These are phyloP conservation scores for Orchesella flavescens DNA, from an alignment of 2,888 invertebrate species.

Conservation along the genomic window DNA sequence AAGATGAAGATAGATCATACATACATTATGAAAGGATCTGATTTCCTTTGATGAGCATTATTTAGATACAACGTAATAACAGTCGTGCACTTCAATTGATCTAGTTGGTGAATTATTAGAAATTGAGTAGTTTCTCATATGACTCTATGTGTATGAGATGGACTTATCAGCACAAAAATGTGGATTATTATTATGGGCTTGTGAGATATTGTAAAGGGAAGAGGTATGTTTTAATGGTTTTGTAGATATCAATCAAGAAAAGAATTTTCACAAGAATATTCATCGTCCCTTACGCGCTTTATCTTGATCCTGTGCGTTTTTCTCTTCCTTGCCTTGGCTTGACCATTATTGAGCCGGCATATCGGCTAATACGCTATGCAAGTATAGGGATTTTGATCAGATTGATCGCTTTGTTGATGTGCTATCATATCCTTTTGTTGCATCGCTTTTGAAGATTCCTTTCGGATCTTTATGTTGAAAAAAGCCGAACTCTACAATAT, in stretches of 20 bases:
- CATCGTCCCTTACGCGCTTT: background rate
- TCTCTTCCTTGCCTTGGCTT: background rate
- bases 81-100: conserved; percentile 59
- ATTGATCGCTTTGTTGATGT: conserved; percentile 59
- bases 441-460: conserved; percentile 12
- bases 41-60: conserved; percentile 33
- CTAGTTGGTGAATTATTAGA: conserved; percentile 63
- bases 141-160: background rate
- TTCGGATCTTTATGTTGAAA: background rate
- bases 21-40: conserved; percentile 23
- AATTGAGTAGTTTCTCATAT: conserved; percentile 56
- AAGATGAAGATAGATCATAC: background rate
- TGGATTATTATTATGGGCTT: conserved; percentile 47
- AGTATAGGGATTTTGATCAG: conserved; percentile 32
- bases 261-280: conserved; percentile 17
- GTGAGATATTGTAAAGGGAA: conserved; percentile 5
- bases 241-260: conserved; percentile 61
- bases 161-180: conserved; percentile 39
- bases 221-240: conserved; percentile 53
- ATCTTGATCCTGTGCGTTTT: conserved; percentile 1
- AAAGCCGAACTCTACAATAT: background rate
- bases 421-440: conserved; percentile 4
- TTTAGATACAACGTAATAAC: conserved; percentile 47
- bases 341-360: background rate
- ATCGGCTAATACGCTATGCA: background rate